phyloP scores from a whole-genome alignment of 2,797 vertebrate species.

The Halcyon badia region DNA sequence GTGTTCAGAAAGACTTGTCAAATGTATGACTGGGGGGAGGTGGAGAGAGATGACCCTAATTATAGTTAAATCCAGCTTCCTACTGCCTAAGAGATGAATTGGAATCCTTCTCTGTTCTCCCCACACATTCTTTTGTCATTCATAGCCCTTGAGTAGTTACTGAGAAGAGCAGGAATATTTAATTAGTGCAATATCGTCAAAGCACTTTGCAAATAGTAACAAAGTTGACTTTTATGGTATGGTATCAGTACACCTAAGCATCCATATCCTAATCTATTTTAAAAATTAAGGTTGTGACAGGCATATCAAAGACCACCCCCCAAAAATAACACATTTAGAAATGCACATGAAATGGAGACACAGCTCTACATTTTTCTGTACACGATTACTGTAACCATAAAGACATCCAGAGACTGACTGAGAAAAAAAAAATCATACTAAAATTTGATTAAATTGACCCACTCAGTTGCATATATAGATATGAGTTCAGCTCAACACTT shows the following conservation, averaged over 20 bases:
- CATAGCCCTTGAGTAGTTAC: background rate
- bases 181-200: background rate
- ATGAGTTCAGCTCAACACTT: background rate
- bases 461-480: background rate
- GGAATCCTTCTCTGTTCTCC: background rate
- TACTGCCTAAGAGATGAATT: background rate
- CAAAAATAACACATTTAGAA: background rate
- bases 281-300: background rate
- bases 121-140: constrained; percentile 12
- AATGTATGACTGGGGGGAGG: background rate
- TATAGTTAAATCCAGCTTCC: constrained; percentile 6
- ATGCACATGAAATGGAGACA: background rate
- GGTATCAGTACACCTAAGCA: background rate
- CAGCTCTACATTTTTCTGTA: background rate
- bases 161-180: constrained; percentile 8
- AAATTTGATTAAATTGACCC: background rate
- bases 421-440: background rate
- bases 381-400: background rate
- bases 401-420: background rate
- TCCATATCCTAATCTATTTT: background rate
- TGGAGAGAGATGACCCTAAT: background rate
- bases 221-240: background rate
- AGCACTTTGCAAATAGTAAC: background rate
- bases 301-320: background rate
- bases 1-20: background rate